Evolutionary conservation across 2,113 vertebrate genomes (phyloP).

Genomic region (Pionites leucogaster): DNA sequence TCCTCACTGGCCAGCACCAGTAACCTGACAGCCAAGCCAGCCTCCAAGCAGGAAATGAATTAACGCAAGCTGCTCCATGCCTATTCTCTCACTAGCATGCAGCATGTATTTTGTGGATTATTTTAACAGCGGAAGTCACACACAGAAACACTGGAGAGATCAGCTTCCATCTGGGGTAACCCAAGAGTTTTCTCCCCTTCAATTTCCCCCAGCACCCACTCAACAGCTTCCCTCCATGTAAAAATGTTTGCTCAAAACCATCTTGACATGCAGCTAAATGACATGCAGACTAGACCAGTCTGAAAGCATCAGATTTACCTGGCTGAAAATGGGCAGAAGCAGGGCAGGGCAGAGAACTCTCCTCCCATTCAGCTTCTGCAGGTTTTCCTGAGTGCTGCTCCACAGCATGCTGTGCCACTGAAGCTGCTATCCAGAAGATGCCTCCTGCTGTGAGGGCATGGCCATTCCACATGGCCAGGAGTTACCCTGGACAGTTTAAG

Average conservation of each 20-base stretch:
- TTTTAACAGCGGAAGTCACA: constrained; percentile 17
- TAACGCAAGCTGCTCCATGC: neutral
- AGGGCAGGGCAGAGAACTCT: neutral
- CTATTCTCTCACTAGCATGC: neutral
- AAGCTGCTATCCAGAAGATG: neutral
- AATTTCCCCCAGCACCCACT: constrained; percentile 19
- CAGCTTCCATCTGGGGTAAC: constrained; percentile 40
- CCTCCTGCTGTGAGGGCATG: rapidly evolving
- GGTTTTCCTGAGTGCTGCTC: neutral
- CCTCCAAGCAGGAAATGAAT: neutral
- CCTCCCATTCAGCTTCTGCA: rapidly evolving
- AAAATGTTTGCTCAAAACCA: constrained; percentile 13
- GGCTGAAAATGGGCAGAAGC: neutral
- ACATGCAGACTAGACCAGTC: neutral
- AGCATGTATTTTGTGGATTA: neutral
- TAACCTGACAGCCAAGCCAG: neutral
- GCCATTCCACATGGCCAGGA: neutral
- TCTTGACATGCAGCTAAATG: neutral
- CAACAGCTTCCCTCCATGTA: neutral
- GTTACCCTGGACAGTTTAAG: neutral
- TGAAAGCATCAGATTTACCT: neutral
- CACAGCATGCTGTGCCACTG: rapidly evolving
- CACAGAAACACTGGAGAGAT: neutral
- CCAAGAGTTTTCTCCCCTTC: neutral
- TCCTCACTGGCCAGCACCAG: neutral